Conservation (phyloP, 92 coral and sea anemone genomes). For the Blastomussa wellsi region DNA sequence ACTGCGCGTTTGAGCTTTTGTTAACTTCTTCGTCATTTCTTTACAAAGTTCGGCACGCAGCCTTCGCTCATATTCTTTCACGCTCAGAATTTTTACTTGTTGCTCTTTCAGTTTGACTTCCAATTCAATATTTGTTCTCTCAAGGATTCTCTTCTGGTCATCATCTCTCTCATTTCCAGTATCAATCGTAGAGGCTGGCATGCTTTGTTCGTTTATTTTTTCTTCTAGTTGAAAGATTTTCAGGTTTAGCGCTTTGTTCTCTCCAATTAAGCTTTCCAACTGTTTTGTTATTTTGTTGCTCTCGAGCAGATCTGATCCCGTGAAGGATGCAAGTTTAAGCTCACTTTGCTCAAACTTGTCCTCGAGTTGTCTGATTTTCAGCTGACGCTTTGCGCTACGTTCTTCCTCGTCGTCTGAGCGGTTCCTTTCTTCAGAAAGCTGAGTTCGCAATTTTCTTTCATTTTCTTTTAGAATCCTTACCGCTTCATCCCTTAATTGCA, state of each 20-base stretch:
- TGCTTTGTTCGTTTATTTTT: slow-evolving; percentile 18
- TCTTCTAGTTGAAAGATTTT: slow-evolving; percentile 62
- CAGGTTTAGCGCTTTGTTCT: slow-evolving; percentile 33
- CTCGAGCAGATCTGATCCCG: slow-evolving; percentile 38
- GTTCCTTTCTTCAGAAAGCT: slow-evolving; percentile 34
- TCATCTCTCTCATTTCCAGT: background rate
- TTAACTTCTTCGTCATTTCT: slow-evolving; percentile 62
- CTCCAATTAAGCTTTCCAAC: slow-evolving; percentile 38
- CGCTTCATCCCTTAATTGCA: slow-evolving; percentile 26
- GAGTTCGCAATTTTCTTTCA: slow-evolving; percentile 16
- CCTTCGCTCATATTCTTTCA: slow-evolving; percentile 67
- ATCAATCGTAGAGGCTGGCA: background rate
- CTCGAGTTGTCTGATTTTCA: slow-evolving; percentile 28
- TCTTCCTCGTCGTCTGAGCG: slow-evolving; percentile 32
- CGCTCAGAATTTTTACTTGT: slow-evolving; percentile 51
- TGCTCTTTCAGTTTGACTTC: slow-evolving; percentile 50
- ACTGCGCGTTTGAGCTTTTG: slow-evolving; percentile 57
- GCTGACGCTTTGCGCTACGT: slow-evolving; percentile 32
- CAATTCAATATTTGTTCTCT: slow-evolving; percentile 48
- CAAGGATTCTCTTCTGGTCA: slow-evolving; percentile 42
- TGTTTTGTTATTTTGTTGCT: slow-evolving; percentile 30
- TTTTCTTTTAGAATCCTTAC: slow-evolving; percentile 13
- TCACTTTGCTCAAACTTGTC: slow-evolving; percentile 41
- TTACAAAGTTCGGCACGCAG: slow-evolving; percentile 72
- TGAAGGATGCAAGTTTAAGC: slow-evolving; percentile 38